phyloP scores from a whole-genome alignment of 2,113 vertebrate species.

The Danionella cerebrum region DNA sequence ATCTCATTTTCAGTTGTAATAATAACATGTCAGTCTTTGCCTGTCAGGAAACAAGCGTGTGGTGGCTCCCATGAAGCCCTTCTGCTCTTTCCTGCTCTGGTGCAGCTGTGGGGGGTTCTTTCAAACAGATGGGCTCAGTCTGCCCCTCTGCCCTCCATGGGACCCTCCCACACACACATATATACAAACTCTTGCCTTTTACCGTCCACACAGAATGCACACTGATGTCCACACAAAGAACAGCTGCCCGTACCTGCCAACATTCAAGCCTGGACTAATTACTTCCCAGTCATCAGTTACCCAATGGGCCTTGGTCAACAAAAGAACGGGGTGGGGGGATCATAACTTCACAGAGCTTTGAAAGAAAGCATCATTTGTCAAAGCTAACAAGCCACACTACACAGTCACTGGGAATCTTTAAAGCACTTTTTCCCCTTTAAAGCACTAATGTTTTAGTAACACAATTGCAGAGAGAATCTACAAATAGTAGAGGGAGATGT shows the following conservation, averaged over 20 bases:
- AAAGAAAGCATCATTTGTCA: slow-evolving; percentile 39
- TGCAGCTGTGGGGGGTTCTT: slow-evolving; percentile 29
- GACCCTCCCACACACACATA: slow-evolving; percentile 1
- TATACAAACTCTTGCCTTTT: slow-evolving; percentile 7
- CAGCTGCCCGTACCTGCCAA: slow-evolving; percentile 51
- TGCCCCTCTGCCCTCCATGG: slow-evolving; percentile 23
- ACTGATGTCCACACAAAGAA: slow-evolving; percentile 37
- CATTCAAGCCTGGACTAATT: slow-evolving; percentile 47
- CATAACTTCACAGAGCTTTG: slow-evolving; percentile 43
- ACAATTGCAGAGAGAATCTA: too few species aligned
- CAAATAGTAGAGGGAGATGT: too few species aligned
- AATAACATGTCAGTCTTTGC: neutral
- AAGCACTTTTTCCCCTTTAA: neutral
- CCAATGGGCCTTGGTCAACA: slow-evolving; percentile 35
- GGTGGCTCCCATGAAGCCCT: neutral
- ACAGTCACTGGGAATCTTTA: neutral
- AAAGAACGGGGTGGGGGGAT: slow-evolving; percentile 31
- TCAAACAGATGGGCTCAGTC: slow-evolving; percentile 43
- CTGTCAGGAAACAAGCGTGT: neutral
- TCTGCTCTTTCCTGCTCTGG: neutral
- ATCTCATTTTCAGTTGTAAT: neutral
- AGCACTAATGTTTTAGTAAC: too few species aligned
- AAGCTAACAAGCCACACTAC: slow-evolving; percentile 13
- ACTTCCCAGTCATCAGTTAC: slow-evolving; percentile 52
- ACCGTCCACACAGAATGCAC: slow-evolving; percentile 17